Evolutionary conservation across 2,797 vertebrate genomes (phyloP), one percentile per base, ranked within the genome.

Genomic region (Sebastes trivittatus): DNA sequence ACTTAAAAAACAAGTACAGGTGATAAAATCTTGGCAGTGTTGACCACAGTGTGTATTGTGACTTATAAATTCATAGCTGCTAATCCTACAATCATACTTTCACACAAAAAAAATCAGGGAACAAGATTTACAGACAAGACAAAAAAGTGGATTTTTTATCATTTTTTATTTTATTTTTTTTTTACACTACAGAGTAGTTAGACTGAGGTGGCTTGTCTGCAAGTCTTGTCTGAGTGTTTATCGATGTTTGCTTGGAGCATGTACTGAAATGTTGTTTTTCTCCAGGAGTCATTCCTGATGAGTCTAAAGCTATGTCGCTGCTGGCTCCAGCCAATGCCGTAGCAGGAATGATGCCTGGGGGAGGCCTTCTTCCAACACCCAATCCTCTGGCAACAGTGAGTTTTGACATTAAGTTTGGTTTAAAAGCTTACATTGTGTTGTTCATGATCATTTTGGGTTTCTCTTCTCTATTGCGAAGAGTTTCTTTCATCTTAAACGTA

Each of bases 1-100:
- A 99, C 98, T 99, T 99, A 99, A 98, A 99, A 99, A 98, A 97
- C 98, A 96, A 98, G 98, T 98, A 97, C 98, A 99, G 98, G 98
- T 99, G 98, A 99, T 98, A 96, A 98, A 97, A 99, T 97, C 98
- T 99, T 98, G 98, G 98, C 97, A 99, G 98, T 98, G 97, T 98
- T 98, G 97, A 98, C 96, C 97, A 97, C 96, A 98, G 97, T 99
- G 97, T 99, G 97, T 98, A 97, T 99, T 98, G 98, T 99, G 97
- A 98, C 97, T 97, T 90, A 97, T 96, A 90, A 93, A 95, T 82
- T 94, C 84, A 87, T 95, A 94, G 91, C 89, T 94, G 93, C 93
- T 95, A 94, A 94, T 93, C 91, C 87, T 94, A 92, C 84, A 93
- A 90, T 92, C 83, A 92, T 90, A 90, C 80, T 89, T 92, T 91